phyloP scores from a whole-genome alignment of 2,888 invertebrate species.

The Xylota segnis region DNA sequence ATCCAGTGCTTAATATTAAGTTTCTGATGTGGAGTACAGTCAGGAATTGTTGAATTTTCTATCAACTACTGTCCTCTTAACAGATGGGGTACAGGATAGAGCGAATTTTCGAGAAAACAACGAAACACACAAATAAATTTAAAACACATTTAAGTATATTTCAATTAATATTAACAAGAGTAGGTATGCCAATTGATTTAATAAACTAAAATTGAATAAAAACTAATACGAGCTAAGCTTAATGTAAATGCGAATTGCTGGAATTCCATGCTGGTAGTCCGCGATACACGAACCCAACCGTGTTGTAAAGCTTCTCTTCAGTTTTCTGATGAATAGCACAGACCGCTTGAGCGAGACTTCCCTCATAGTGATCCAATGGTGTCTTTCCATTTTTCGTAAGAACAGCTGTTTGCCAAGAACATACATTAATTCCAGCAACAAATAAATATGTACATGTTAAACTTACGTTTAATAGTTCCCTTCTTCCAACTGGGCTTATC shows the following conservation, averaged over 20 bases:
- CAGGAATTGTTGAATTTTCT: too few species aligned
- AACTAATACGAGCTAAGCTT: not conserved
- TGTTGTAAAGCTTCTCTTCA: slow-evolving; percentile 67
- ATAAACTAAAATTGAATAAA: not conserved
- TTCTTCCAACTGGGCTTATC: slow-evolving; percentile 84
- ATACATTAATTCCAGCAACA: not conserved
- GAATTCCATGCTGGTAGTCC: slow-evolving; percentile 77
- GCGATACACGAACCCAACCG: slow-evolving; percentile 76
- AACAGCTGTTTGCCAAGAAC: slow-evolving; percentile 9
- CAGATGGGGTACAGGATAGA: too few species aligned
- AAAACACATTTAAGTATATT: not conserved
- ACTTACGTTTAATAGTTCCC: slow-evolving; percentile 80
- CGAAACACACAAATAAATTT: not conserved
- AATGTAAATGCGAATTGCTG: slow-evolving; percentile 42
- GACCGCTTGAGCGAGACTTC: slow-evolving; percentile 70
- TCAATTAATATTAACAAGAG: not conserved
- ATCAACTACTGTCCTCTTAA: too few species aligned
- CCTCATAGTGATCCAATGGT: slow-evolving; percentile 48
- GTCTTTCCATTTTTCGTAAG: slow-evolving; percentile 17
- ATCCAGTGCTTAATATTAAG: too few species aligned
- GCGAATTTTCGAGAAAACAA: too few species aligned
- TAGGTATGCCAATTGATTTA: not conserved
- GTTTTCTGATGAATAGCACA: slow-evolving; percentile 64
- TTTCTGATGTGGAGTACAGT: too few species aligned
- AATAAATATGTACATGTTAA: not conserved